A percentile compares a stretch with the other conserved stretches of the same genome.
phyloP scores from a whole-genome alignment of 2,113 vertebrate species.

The Miniopterus natalensis region DNA sequence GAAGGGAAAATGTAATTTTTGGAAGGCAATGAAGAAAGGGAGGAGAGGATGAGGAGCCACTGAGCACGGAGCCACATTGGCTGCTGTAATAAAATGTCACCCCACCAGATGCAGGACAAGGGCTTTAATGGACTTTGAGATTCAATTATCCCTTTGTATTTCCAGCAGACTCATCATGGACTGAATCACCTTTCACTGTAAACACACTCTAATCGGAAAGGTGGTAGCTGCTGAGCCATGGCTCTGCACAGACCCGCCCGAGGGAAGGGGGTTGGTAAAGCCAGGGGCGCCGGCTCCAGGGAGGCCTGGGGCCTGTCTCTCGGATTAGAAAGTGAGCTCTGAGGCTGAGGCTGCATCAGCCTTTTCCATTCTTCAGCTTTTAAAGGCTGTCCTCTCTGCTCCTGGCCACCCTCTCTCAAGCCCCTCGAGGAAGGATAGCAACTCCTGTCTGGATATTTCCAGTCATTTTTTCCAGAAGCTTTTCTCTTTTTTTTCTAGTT shows the following conservation, averaged over 20 bases:
- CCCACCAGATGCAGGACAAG: not conserved
- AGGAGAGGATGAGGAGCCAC: slow-evolving; percentile 38
- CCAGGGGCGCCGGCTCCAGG: not conserved
- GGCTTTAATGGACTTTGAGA: slow-evolving; percentile 71
- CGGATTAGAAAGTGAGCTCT: fast-evolving
- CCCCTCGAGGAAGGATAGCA: not conserved
- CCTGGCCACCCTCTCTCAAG: too few species aligned
- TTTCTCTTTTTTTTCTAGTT: not conserved
- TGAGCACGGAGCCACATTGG: not conserved
- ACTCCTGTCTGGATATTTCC: not conserved
- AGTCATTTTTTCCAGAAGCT: not conserved
- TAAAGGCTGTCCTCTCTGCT: not conserved
- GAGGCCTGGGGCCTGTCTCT: not conserved
- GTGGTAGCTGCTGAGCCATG: not conserved
- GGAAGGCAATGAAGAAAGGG: not conserved
- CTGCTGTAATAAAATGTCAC: slow-evolving; percentile 67
- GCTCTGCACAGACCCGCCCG: not conserved
- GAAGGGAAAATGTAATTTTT: slow-evolving; percentile 41
- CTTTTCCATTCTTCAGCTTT: not conserved
- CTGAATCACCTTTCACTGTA: slow-evolving; percentile 50
- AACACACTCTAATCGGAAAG: slow-evolving; percentile 63
- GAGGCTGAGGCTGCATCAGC: not conserved
- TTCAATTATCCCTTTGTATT: slow-evolving; percentile 61
- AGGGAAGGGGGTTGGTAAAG: not conserved
- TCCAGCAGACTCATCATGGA: not conserved